A percentile compares a stretch with the other conserved stretches of the same genome.
Conservation (phyloP, 2,797 vertebrate genomes). For the Pseudopleuronectes americanus region DNA sequence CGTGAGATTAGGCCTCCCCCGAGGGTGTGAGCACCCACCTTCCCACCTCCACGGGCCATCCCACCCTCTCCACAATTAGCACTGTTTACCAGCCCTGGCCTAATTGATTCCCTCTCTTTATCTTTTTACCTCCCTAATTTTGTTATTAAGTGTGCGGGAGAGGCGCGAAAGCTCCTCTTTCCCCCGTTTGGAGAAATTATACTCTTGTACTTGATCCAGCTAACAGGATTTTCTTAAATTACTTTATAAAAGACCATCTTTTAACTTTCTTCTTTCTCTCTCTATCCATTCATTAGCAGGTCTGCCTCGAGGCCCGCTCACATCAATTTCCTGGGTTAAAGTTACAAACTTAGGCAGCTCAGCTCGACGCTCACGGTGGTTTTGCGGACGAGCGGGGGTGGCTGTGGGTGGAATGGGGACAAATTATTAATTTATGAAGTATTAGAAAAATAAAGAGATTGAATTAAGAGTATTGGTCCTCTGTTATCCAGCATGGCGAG, state of each 20-base stretch:
- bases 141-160: slow-evolving; percentile 84
- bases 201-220: slow-evolving; percentile 99
- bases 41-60: slow-evolving; percentile 66
- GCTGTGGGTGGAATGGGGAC: slow-evolving; percentile 83
- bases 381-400: slow-evolving; percentile 79
- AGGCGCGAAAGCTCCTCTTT: slow-evolving; percentile 77
- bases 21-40: slow-evolving; percentile 58
- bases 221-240: slow-evolving; percentile 99
- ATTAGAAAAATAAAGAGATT: slow-evolving; percentile 99
- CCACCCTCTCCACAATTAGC: slow-evolving; percentile 66
- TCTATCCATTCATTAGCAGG: slow-evolving; percentile 99
- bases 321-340: slow-evolving; percentile 99
- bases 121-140: slow-evolving; percentile 83
- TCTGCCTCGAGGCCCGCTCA: slow-evolving; percentile 98
- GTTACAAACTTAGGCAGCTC: slow-evolving; percentile 99
- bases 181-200: slow-evolving; percentile 94
- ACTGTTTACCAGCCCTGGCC: slow-evolving; percentile 80
- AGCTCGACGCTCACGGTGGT: slow-evolving; percentile 97
- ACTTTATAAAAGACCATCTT: slow-evolving; percentile 99
- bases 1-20: slow-evolving; percentile 41
- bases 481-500: slow-evolving; percentile 96
- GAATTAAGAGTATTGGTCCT: slow-evolving; percentile 99
- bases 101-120: slow-evolving; percentile 86
- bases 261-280: slow-evolving; percentile 99
- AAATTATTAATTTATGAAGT: slow-evolving; percentile 99